Evolutionary conservation across 1,140 invertebrate species (phyloP).

Genomic region (Achatina immaculata): DNA sequence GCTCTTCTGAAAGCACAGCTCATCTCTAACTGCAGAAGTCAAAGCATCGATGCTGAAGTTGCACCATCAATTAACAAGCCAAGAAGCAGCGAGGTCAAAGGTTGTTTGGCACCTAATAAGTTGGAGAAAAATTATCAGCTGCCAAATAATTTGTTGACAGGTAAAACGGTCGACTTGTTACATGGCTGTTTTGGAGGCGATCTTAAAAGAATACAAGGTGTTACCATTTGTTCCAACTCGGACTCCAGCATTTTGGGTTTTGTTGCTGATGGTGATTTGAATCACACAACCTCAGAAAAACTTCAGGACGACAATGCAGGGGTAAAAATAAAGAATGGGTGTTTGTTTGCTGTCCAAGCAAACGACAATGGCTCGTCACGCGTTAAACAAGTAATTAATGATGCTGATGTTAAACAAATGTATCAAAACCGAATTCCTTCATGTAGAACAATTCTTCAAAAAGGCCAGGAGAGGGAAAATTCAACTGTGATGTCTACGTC

Average conservation of each 20-base stretch:
- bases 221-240: background rate
- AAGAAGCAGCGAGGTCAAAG: background rate
- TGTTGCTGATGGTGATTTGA: background rate
- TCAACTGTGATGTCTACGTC: background rate
- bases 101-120: background rate
- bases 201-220: background rate
- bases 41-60: background rate
- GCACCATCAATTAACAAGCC: background rate
- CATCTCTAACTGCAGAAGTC: background rate
- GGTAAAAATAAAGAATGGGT: background rate
- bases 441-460: no score
- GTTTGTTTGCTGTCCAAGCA: background rate
- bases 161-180: background rate
- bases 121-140: background rate
- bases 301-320: background rate
- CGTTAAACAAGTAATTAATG: background rate
- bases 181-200: background rate
- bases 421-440: no score
- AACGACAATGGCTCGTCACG: background rate
- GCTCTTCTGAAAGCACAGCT: background rate
- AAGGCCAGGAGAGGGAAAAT: no score
- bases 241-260: background rate
- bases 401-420: background rate
- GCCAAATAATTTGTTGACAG: background rate
- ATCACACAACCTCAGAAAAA: background rate